A percentile compares a stretch with the other conserved stretches of the same genome.
Conservation (phyloP, 2,888 invertebrate genomes). For the Polyploca ridens region DNA sequence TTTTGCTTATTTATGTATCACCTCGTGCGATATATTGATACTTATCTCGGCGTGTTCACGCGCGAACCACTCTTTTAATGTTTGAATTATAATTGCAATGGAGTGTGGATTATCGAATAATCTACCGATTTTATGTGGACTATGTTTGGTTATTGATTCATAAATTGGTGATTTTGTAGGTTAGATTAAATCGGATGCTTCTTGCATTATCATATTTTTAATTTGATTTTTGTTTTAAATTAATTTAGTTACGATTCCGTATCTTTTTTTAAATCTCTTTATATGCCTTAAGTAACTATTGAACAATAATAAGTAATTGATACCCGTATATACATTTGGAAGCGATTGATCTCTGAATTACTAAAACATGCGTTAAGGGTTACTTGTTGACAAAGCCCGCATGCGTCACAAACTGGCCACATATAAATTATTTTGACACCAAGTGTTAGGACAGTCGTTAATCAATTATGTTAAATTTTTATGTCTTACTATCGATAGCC, state of each 20-base stretch:
- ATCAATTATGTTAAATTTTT: conserved; percentile 68
- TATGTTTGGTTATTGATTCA: conserved; percentile 1
- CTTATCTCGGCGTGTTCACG: conserved; percentile 45
- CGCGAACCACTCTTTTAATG: conserved; percentile 31
- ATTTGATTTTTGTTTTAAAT: no score
- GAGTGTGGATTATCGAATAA: conserved; percentile 16
- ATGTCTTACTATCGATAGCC: conserved; percentile 63
- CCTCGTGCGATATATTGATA: conserved; percentile 60
- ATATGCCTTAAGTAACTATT: conserved; percentile 1
- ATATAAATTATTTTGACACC: conserved; percentile 80
- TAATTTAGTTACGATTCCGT: no score
- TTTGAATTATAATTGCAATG: conserved; percentile 23
- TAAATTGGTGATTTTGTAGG: background rate
- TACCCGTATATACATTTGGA: conserved; percentile 62
- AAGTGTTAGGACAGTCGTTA: conserved; percentile 67
- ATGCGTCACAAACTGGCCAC: conserved; percentile 69
- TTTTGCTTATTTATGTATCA: conserved; percentile 72
- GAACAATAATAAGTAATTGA: conserved; percentile 41
- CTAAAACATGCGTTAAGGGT: conserved; percentile 55
- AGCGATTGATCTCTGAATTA: conserved; percentile 66
- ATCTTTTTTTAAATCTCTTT: no score
- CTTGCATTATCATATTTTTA: background rate
- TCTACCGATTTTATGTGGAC: conserved; percentile 2
- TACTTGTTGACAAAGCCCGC: conserved; percentile 69
- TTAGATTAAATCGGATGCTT: background rate